These are phyloP conservation scores for Phoxinus dragarum DNA, from an alignment of 2,797 vertebrate genomes.

Conservation along the genomic window DNA sequence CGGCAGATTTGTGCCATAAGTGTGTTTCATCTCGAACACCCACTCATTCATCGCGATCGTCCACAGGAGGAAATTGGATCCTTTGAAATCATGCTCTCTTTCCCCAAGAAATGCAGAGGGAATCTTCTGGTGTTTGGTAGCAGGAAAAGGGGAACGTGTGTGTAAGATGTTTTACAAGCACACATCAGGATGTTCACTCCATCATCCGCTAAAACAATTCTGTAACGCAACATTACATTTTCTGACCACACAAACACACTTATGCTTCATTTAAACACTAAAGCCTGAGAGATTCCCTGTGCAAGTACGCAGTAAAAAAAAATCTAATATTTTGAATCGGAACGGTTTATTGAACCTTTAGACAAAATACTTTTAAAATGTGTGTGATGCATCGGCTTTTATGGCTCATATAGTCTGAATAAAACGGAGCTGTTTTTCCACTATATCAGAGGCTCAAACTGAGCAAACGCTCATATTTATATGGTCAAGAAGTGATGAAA, in stretches of 20 bases:
- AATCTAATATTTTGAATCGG: neutral
- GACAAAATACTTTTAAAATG: neutral
- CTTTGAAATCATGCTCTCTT: neutral
- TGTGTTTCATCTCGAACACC: constrained; percentile 6
- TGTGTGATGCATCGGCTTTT: neutral
- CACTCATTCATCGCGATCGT: neutral
- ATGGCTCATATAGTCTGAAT: neutral
- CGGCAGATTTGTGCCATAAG: neutral
- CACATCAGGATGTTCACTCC: neutral
- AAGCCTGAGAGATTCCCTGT: neutral
- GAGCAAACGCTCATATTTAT: neutral
- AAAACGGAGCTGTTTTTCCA: too few relatives aligned
- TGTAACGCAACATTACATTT: neutral
- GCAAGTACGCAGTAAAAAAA: neutral
- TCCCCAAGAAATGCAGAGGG: neutral
- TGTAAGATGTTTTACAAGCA: neutral
- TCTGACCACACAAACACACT: constrained; percentile 4
- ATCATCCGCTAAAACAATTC: neutral
- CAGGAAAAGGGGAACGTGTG: neutral
- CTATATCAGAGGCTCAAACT: neutral
- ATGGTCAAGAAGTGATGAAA: neutral
- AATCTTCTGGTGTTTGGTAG: neutral
- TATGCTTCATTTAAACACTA: neutral
- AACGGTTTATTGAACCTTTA: neutral
- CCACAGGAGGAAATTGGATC: constrained; percentile 13